These are phyloP conservation scores for Myotis findleyi DNA, from an alignment of 2,797 vertebrate species.

Conservation along the genomic window DNA sequence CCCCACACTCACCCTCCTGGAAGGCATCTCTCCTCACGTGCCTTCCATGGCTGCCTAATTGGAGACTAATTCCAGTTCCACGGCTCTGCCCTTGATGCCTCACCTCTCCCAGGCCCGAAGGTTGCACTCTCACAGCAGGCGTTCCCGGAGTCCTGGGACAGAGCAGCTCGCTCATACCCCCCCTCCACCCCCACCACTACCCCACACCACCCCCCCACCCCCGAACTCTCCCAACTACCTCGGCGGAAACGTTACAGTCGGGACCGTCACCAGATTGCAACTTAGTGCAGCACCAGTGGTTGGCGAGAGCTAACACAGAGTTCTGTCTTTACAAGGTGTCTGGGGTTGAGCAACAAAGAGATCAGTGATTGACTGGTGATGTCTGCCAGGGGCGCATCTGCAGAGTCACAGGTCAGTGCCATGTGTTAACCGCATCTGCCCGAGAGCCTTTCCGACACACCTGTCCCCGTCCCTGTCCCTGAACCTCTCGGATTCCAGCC, in stretches of 20 bases:
- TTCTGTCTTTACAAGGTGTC: background rate
- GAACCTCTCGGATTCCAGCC: background rate
- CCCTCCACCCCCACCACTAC: background rate
- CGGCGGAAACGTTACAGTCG: background rate
- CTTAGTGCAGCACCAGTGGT: too few relatives aligned
- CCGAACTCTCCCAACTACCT: background rate
- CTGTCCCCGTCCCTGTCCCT: background rate
- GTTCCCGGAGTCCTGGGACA: background rate
- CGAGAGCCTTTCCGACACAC: background rate
- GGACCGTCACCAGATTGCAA: background rate
- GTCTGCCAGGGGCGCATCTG: background rate
- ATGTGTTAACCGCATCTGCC: background rate
- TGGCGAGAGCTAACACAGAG: background rate
- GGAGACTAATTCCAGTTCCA: slow-evolving; percentile 28
- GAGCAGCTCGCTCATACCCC: background rate
- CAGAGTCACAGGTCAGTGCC: accelerated
- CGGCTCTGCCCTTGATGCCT: background rate
- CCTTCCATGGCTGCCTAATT: slow-evolving; percentile 42
- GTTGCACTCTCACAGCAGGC: background rate
- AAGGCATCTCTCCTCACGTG: slow-evolving; percentile 36
- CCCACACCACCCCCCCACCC: too few relatives aligned
- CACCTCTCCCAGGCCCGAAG: background rate
- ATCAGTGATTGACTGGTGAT: slow-evolving; percentile 6
- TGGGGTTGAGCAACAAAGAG: background rate
- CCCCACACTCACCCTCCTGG: background rate